Evolutionary conservation across 1,140 invertebrate species (phyloP), one percentile per base, ranked within the genome.

Genomic region (Cherax destructor): DNA sequence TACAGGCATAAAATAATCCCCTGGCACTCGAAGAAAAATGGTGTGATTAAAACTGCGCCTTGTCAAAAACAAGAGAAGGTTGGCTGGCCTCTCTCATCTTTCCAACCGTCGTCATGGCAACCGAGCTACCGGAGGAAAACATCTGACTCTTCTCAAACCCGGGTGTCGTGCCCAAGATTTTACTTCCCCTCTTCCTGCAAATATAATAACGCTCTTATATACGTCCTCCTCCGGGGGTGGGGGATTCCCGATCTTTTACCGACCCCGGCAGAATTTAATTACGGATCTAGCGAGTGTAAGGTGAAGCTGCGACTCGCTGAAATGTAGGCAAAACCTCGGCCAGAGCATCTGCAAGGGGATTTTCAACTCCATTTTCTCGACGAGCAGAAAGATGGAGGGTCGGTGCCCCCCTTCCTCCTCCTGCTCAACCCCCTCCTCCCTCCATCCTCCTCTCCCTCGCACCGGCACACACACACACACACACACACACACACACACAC

Each of bases 21-120:
- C 78, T 74, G 74, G 24, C 30, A 30, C 18, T 49, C 24, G 21
- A 30, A 50, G 49, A 89, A 89, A 89, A 89, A 81, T 83, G 49
- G 74, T 79, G 88, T 91, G 88, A 91, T 91, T 91, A 91, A 91
- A 91, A 91, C 88, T 91, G 78, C 83, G 74, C 88, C 88, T 86
- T 91, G 88, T 85, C 88, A 91, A 91, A 91, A 91, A 91, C 88
- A 91, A 85, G 88, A 91, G 88, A 86, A 85, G 88, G 88, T 83
- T 85, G 88, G 88, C 74, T 56, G 83, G 88, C 76, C 83, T 83
- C 83, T 83, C 88, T 91, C 88, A 91, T 91, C 88, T 91, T 91
- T 91, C 88, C 83, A 77, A 74, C 56, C 59, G 88, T 91, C 56
- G 74, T 69, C 88, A 91, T 91, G 88, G 88, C 83, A 78, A 91